Evolutionary conservation across 2,797 vertebrate genomes (phyloP).

Genomic region (Manis crassicaudata): DNA sequence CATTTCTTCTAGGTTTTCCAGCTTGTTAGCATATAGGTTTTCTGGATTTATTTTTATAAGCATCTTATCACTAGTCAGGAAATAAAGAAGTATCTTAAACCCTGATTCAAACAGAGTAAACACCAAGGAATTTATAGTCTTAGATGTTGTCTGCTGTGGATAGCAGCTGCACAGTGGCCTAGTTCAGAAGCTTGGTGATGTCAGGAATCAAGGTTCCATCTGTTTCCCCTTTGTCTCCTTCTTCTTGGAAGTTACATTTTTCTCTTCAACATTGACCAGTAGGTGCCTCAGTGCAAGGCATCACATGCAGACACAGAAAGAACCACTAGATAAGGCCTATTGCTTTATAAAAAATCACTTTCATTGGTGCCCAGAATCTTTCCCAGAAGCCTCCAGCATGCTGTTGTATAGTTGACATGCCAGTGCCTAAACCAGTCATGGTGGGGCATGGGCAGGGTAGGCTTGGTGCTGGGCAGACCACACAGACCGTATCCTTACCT

Average conservation of each 20-base stretch:
- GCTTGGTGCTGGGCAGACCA: neutral
- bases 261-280: neutral
- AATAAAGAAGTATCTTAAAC: neutral
- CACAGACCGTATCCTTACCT: rapidly evolving
- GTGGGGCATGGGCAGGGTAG: rapidly evolving
- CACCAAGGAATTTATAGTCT: neutral
- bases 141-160: neutral
- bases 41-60: neutral
- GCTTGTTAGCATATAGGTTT: too few species aligned
- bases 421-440: too few species aligned
- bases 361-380: neutral
- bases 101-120: neutral
- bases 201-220: neutral
- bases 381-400: neutral
- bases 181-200: neutral
- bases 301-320: neutral
- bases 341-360: neutral
- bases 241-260: neutral
- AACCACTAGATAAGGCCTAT: neutral
- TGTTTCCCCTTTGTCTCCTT: neutral
- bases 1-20: too few species aligned
- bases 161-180: neutral
- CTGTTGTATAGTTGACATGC: neutral
- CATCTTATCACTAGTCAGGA: neutral
- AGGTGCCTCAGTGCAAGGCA: neutral